Evolutionary conservation across 2,113 vertebrate species (phyloP).

Genomic region (Lasiurus cinereus): DNA sequence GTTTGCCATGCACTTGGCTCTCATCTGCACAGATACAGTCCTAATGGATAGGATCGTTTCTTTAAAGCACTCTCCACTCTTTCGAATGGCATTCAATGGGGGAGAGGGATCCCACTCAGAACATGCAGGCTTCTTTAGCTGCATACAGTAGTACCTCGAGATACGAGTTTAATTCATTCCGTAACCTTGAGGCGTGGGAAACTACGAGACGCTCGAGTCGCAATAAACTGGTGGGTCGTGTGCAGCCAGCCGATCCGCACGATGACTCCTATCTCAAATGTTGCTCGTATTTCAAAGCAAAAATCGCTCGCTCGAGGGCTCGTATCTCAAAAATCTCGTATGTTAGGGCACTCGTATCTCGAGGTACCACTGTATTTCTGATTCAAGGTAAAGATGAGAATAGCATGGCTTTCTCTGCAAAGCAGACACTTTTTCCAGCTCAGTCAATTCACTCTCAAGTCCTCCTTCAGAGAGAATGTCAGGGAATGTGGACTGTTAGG

Average conservation of each 20-base stretch:
- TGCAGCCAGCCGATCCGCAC: too few species aligned
- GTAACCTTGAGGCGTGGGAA: too few species aligned
- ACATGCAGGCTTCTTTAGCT: neutral
- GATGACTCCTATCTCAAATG: too few species aligned
- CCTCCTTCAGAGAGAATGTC: neutral
- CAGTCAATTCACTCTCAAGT: constrained; percentile 21
- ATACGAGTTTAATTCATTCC: too few species aligned
- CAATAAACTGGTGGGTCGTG: too few species aligned
- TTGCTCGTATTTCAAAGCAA: too few species aligned
- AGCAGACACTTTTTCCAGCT: constrained; percentile 13
- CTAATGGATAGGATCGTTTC: neutral
- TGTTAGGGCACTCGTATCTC: too few species aligned
- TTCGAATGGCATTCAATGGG: neutral
- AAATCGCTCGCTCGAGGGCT: too few species aligned
- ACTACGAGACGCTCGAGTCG: too few species aligned
- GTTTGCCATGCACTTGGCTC: neutral
- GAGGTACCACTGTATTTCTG: too few species aligned
- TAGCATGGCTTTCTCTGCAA: constrained; percentile 1
- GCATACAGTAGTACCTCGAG: too few species aligned
- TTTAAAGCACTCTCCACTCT: neutral
- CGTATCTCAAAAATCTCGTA: too few species aligned
- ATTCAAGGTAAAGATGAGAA: constrained; percentile 48
- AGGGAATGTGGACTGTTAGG: neutral
- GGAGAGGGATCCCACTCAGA: neutral
- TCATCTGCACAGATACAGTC: neutral